Evolutionary conservation across 2,113 vertebrate species (phyloP).

Genomic region (Eurypyga helias): DNA sequence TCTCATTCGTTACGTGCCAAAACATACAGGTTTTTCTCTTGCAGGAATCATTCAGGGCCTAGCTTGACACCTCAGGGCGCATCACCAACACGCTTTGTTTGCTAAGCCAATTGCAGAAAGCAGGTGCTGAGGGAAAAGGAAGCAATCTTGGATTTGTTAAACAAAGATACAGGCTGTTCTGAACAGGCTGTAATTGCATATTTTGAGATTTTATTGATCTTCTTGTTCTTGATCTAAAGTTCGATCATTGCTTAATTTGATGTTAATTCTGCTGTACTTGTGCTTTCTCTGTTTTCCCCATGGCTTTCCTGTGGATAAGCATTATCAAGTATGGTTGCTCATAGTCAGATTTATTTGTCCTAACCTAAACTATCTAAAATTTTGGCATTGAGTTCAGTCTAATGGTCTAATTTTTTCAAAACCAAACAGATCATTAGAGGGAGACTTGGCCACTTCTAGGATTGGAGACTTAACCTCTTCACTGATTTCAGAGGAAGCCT

Average conservation of each 20-base stretch:
- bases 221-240: accelerated
- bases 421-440: background rate
- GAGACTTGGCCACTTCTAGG: background rate
- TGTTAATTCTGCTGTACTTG: background rate
- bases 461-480: background rate
- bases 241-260: background rate
- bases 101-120: background rate
- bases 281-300: background rate
- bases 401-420: background rate
- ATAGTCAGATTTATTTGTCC: background rate
- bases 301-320: background rate
- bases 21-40: background rate
- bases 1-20: background rate
- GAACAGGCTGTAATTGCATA: background rate
- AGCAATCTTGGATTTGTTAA: background rate
- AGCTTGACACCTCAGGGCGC: background rate
- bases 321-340: background rate
- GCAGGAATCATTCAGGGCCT: background rate
- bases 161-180: background rate
- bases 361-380: background rate
- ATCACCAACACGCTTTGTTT: background rate
- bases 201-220: background rate
- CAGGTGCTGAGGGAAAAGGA: background rate
- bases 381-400: background rate
- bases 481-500: background rate